These are phyloP conservation scores for Brachionus manjavacas DNA, from an alignment of 1,140 invertebrate species.

Conservation along the genomic window DNA sequence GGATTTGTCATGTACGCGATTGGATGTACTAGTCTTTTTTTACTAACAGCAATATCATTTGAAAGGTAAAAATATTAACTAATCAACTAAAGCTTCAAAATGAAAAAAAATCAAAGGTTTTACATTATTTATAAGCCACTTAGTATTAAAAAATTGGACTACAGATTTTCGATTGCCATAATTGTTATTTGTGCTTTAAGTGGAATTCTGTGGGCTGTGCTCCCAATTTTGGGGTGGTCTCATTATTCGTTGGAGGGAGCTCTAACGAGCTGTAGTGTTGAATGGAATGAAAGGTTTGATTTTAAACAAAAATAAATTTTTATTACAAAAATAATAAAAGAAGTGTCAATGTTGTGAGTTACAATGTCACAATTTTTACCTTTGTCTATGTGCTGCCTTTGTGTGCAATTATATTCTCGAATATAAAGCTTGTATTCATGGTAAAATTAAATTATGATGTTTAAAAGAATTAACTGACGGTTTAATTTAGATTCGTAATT, in stretches of 20 bases:
- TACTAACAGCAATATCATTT: neutral
- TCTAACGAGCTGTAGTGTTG: conserved; percentile 28
- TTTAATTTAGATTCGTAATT: neutral
- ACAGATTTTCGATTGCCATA: neutral
- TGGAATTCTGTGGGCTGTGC: neutral
- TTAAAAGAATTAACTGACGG: neutral
- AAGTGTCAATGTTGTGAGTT: conserved; percentile 10
- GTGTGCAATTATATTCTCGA: neutral
- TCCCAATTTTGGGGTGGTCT: conserved; percentile 12
- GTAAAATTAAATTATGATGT: neutral
- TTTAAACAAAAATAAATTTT: neutral
- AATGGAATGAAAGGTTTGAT: conserved; percentile 30
- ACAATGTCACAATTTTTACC: conserved; percentile 33
- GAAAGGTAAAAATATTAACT: neutral
- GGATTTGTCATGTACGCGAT: conserved; percentile 5
- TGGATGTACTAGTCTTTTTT: conserved; percentile 12
- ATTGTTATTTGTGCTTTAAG: neutral
- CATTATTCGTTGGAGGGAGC: conserved; percentile 29
- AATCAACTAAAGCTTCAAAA: neutral
- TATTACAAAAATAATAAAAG: neutral
- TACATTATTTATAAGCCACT: neutral
- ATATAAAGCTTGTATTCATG: neutral
- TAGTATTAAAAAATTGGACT: neutral
- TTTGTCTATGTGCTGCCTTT: conserved; percentile 24
- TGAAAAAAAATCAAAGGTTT: neutral